A percentile compares a stretch with the other conserved stretches of the same genome.
Conservation (phyloP, 2,797 vertebrate genomes). For the Enteromius fasciolatus region DNA sequence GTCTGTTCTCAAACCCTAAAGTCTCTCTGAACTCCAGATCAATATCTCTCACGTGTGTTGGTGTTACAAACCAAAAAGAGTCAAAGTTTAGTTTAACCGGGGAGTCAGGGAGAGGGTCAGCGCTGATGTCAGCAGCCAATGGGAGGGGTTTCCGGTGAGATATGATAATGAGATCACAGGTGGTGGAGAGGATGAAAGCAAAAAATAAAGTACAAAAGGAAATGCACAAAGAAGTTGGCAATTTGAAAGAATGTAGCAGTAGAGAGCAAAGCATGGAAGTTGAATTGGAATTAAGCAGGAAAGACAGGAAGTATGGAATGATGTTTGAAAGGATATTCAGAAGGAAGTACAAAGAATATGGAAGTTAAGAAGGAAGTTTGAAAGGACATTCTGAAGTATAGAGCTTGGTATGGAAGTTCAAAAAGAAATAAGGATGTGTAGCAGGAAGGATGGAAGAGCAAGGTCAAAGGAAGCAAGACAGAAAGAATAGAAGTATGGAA, state of each 20-base stretch:
- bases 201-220: background rate
- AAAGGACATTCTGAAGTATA: background rate
- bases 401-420: background rate
- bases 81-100: constrained; percentile 30
- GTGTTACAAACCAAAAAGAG: background rate
- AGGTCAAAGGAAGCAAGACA: background rate
- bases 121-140: constrained; percentile 53
- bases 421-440: background rate
- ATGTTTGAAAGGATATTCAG: background rate
- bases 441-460: background rate
- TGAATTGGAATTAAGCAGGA: background rate
- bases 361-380: too few relatives aligned
- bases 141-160: constrained; percentile 51
- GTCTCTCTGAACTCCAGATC: constrained; percentile 28
- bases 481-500: background rate
- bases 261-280: background rate
- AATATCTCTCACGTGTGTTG: background rate
- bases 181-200: constrained; percentile 2
- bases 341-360: too few relatives aligned
- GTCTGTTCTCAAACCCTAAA: constrained; percentile 9
- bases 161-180: constrained; percentile 47
- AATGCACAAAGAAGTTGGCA: background rate
- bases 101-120: constrained; percentile 2
- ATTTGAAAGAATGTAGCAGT: background rate
- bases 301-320: background rate